Conservation (phyloP, 2,797 vertebrate species). For the Neosilurus mollespiculum region DNA sequence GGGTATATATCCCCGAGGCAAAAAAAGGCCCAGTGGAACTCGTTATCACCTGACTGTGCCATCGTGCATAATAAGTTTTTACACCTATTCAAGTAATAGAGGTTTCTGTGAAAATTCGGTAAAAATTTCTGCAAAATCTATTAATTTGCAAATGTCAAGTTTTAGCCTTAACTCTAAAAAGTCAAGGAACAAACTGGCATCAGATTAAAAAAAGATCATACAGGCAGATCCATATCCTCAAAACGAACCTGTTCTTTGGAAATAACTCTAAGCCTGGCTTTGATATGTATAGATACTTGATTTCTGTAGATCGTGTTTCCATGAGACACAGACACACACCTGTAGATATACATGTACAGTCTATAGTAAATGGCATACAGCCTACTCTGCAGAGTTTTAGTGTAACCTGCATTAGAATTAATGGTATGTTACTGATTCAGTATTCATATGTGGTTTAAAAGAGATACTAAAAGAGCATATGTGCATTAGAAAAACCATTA, state of each 20-base stretch:
- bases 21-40: too few species aligned
- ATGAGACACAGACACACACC: conserved; percentile 16
- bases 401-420: background rate
- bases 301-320: background rate
- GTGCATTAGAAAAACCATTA: background rate
- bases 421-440: background rate
- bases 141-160: background rate
- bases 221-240: background rate
- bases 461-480: background rate
- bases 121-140: background rate
- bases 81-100: background rate
- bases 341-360: background rate
- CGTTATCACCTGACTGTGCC: background rate
- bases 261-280: background rate
- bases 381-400: background rate
- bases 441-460: background rate
- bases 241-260: background rate
- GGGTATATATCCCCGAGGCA: too few species aligned
- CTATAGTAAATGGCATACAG: background rate
- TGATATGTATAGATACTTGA: background rate
- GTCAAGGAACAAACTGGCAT: background rate
- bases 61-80: background rate
- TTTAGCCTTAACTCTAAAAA: background rate
- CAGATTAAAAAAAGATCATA: background rate
- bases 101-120: background rate